Evolutionary conservation across 2,888 invertebrate genomes (phyloP).

Genomic region (Atherix ibis): DNA sequence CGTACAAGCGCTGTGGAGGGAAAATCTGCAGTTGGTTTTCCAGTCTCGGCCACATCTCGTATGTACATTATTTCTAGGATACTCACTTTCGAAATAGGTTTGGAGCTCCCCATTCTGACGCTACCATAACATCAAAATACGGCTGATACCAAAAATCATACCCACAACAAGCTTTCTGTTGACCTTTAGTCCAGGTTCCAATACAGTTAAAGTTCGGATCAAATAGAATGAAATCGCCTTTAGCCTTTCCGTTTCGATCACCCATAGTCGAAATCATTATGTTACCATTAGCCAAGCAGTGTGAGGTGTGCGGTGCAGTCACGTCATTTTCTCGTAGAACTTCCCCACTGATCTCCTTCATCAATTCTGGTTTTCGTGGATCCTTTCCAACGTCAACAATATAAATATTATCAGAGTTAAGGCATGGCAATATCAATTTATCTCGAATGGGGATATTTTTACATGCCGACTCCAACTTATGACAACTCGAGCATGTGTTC

Average conservation of each 20-base stretch:
- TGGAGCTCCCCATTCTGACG: slow-evolving; percentile 88
- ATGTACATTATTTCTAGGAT: too few relatives aligned
- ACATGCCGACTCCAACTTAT: slow-evolving; percentile 31
- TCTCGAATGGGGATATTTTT: slow-evolving; percentile 43
- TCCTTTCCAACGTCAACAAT: slow-evolving; percentile 64
- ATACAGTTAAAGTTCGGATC: slow-evolving; percentile 53
- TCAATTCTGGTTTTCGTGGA: slow-evolving; percentile 52
- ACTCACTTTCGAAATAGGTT: slow-evolving; percentile 44
- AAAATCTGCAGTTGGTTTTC: too few relatives aligned
- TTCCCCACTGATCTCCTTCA: slow-evolving; percentile 67
- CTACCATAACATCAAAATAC: slow-evolving; percentile 74
- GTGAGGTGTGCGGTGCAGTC: slow-evolving; percentile 83
- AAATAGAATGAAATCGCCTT: slow-evolving; percentile 76
- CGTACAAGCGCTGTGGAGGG: too few relatives aligned
- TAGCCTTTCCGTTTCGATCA: slow-evolving; percentile 65
- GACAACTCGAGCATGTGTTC: slow-evolving; percentile 93
- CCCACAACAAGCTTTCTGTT: slow-evolving; percentile 52
- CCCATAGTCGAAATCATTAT: slow-evolving; percentile 94
- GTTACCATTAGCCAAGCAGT: slow-evolving; percentile 83
- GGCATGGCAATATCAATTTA: slow-evolving; percentile 64
- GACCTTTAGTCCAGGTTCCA: slow-evolving; percentile 60
- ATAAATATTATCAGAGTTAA: slow-evolving; percentile 71
- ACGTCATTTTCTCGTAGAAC: slow-evolving; percentile 61
- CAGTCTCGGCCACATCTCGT: too few relatives aligned
- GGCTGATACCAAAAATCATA: slow-evolving; percentile 99